A percentile compares a stretch with the other conserved stretches of the same genome.
phyloP scores from a whole-genome alignment of 2,888 invertebrate species.

The Cyclophora punctaria region DNA sequence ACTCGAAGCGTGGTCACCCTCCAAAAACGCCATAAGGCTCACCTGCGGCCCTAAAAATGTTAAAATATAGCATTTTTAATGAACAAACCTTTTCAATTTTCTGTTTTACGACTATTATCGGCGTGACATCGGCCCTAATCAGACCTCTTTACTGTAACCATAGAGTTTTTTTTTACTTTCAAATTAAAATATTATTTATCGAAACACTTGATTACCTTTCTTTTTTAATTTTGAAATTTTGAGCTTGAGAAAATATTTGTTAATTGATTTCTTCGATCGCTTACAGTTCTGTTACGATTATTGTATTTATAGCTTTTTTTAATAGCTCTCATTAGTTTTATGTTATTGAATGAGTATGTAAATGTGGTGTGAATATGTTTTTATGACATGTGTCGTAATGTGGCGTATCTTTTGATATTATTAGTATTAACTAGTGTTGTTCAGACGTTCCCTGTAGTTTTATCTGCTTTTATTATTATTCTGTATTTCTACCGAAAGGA shows the following conservation, averaged over 20 bases:
- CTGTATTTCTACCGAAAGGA: no score
- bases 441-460: no score
- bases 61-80: slow-evolving; percentile 74
- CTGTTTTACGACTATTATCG: slow-evolving; percentile 67
- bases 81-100: slow-evolving; percentile 72
- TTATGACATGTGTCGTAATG: no score
- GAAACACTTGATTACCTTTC: slow-evolving; percentile 52
- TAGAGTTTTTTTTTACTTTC: slow-evolving; percentile 34
- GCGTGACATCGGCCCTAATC: slow-evolving; percentile 72
- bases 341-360: no score
- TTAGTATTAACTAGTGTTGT: no score
- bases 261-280: slow-evolving; percentile 50
- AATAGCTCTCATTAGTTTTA: no score
- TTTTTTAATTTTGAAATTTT: slow-evolving; percentile 48
- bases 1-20: slow-evolving; percentile 39
- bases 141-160: slow-evolving; percentile 52
- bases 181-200: slow-evolving; percentile 37
- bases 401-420: no score
- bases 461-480: no score
- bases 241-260: slow-evolving; percentile 37
- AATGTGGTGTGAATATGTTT: no score
- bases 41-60: slow-evolving; percentile 67
- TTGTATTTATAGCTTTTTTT: no score
- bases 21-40: slow-evolving; percentile 45
- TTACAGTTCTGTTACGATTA: slow-evolving; percentile 6